A percentile compares a stretch with the other conserved stretches of the same genome.
phyloP scores from a whole-genome alignment of 2,888 invertebrate genomes.

The Campopleginae sp. region DNA sequence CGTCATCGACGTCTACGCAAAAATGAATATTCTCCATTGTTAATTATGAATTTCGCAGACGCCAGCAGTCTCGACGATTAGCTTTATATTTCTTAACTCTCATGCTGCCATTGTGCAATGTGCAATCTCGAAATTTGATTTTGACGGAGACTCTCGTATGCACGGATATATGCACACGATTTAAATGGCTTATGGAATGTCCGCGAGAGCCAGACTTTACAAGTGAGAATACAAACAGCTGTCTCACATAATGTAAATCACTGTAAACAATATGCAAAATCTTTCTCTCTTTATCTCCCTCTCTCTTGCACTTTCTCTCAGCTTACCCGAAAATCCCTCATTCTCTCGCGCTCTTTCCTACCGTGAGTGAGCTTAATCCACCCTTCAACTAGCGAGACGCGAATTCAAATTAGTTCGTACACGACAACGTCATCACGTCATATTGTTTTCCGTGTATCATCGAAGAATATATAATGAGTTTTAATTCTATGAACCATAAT shows the following conservation, averaged over 20 bases:
- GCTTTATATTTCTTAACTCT: conserved; percentile 2
- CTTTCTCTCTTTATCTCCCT: conserved; percentile 61
- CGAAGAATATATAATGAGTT: background rate
- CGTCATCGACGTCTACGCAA: conserved; percentile 41
- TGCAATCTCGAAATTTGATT: conserved; percentile 62
- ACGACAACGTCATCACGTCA: conserved; percentile 54
- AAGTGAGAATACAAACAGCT: conserved; percentile 74
- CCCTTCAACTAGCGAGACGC: conserved; percentile 62
- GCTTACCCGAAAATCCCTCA: conserved; percentile 48
- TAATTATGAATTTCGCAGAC: conserved; percentile 1
- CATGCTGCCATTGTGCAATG: conserved; percentile 20
- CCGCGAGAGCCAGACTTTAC: conserved; percentile 52
- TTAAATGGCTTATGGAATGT: conserved; percentile 44
- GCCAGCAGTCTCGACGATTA: background rate
- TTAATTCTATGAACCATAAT: background rate
- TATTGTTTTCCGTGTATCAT: conserved; percentile 16
- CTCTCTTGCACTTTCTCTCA: conserved; percentile 31
- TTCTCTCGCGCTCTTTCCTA: conserved; percentile 49
- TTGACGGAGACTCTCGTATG: conserved; percentile 36
- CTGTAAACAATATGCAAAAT: conserved; percentile 72
- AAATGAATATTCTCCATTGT: conserved; percentile 22
- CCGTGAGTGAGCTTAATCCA: conserved; percentile 59
- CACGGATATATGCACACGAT: conserved; percentile 45
- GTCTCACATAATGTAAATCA: conserved; percentile 75
- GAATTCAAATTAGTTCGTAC: conserved; percentile 62